These are phyloP conservation scores for Cacatua alba DNA, from an alignment of 2,113 vertebrate species.

Conservation along the genomic window DNA sequence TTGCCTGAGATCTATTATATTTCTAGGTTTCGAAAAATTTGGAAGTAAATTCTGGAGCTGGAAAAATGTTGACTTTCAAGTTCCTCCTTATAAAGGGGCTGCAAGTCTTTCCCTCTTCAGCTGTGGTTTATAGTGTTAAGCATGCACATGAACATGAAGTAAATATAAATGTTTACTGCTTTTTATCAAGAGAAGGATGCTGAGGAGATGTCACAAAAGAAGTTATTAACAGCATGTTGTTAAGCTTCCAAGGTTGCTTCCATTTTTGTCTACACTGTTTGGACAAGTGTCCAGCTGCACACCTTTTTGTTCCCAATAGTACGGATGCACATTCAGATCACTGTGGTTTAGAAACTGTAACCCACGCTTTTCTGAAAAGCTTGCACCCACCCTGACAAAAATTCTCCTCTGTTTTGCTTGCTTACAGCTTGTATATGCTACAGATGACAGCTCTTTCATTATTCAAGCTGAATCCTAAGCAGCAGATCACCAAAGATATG, in stretches of 20 bases:
- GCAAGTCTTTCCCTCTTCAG: neutral
- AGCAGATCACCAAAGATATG: neutral
- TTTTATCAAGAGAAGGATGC: neutral
- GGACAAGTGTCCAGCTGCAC: neutral
- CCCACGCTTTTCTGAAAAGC: neutral
- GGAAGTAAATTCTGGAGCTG: neutral
- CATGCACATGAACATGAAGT: neutral
- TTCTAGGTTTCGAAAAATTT: neutral
- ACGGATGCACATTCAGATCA: neutral
- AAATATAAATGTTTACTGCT: neutral
- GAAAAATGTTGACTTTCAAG: neutral
- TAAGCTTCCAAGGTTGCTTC: neutral
- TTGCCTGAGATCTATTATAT: neutral
- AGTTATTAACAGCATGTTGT: neutral
- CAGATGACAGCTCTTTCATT: neutral
- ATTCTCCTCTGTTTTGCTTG: neutral
- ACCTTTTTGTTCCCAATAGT: neutral
- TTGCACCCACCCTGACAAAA: neutral
- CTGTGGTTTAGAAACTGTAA: neutral
- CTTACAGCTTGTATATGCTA: neutral
- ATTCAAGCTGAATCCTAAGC: neutral
- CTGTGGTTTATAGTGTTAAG: neutral
- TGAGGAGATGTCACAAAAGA: neutral
- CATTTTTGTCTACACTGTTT: neutral
- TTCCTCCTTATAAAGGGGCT: neutral